These are phyloP conservation scores for Antheraea mylitta DNA, from an alignment of 1,140 invertebrate species.

Conservation along the genomic window DNA sequence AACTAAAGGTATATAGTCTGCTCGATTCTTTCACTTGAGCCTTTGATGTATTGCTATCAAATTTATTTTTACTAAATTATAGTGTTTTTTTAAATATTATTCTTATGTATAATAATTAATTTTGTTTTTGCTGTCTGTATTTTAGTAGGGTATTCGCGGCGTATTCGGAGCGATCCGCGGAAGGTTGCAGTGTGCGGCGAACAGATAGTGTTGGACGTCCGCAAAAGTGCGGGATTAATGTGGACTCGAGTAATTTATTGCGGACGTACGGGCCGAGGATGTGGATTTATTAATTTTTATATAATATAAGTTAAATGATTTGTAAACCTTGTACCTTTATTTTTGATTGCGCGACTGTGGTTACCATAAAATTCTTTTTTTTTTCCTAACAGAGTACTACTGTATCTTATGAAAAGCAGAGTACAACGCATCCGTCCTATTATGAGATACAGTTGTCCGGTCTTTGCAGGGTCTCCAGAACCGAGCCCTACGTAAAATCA, in stretches of 20 bases:
- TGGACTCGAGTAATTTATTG: slow-evolving; percentile 37
- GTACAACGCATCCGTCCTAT: too few relatives aligned
- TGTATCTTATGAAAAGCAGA: too few relatives aligned
- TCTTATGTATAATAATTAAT: neutral
- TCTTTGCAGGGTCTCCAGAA: too few relatives aligned
- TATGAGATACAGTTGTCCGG: too few relatives aligned
- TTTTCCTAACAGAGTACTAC: too few relatives aligned
- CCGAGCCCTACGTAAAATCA: too few relatives aligned
- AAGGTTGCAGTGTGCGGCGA: slow-evolving; percentile 64
- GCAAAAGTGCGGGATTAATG: slow-evolving; percentile 57
- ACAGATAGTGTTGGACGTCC: slow-evolving; percentile 62
- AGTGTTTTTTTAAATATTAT: too few relatives aligned
- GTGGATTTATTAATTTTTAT: neutral
- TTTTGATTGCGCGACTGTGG: neutral
- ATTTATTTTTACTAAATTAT: too few relatives aligned
- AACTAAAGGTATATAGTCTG: too few relatives aligned
- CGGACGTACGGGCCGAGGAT: slow-evolving; percentile 2
- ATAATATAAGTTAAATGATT: neutral
- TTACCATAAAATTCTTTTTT: too few relatives aligned
- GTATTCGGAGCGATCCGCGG: slow-evolving; percentile 62
- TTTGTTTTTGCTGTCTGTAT: slow-evolving; percentile 21
- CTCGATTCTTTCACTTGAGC: too few relatives aligned
- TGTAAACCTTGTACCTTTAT: neutral
- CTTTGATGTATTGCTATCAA: too few relatives aligned
- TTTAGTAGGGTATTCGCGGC: slow-evolving; percentile 17